Conservation (phyloP, 2,888 invertebrate species). For the Deroplatys truncata region DNA sequence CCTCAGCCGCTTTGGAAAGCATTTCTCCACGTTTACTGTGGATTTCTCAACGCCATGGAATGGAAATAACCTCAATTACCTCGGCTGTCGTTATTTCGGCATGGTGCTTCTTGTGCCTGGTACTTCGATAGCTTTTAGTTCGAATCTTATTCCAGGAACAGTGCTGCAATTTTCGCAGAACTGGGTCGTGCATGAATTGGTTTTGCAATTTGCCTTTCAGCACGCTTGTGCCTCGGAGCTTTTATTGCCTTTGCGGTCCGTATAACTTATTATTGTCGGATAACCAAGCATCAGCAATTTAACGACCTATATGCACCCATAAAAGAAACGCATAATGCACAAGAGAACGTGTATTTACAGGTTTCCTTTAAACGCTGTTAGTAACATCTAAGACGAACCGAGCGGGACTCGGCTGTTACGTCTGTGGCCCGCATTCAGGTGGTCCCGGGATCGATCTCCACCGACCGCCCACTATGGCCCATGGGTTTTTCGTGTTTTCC, state of each 20-base stretch:
- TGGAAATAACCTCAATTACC: neutral
- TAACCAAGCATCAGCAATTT: neutral
- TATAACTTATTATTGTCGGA: no score
- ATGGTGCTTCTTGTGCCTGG: neutral
- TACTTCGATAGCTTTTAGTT: neutral
- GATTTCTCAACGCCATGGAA: neutral
- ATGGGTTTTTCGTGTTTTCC: no score
- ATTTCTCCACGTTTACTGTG: neutral
- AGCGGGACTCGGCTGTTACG: no score
- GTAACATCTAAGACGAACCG: no score
- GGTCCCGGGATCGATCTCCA: no score
- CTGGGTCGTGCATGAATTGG: neutral
- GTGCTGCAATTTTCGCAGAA: neutral
- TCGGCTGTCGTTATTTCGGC: neutral
- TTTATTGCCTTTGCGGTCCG: neutral
- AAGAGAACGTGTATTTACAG: neutral
- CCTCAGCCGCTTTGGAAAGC: neutral
- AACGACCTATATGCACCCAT: neutral
- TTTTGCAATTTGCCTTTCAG: neutral
- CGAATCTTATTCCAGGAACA: neutral
- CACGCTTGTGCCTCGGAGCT: neutral
- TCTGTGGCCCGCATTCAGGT: no score
- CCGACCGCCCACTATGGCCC: no score
- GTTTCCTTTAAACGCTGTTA: no score
- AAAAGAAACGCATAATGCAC: neutral